Evolutionary conservation across 1,140 invertebrate species (phyloP), one percentile per base, ranked within the genome.

Genomic region (Bombus polaris): DNA sequence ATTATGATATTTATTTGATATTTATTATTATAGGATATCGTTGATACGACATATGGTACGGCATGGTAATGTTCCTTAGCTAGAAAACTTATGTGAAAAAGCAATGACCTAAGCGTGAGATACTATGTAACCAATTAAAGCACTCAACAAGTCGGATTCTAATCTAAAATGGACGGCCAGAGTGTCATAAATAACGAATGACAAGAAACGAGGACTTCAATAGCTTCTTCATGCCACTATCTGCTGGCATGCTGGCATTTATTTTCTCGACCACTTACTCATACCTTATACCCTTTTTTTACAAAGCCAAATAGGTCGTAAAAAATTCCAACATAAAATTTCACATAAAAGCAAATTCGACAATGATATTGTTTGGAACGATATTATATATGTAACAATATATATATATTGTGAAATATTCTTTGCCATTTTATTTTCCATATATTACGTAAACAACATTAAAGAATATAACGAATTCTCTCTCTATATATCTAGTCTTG

Each of bases 401-500:
- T 35, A 35, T 35, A 44, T 44, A 44, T 32, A 32, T 32, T 32
- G 32, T 42, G 47, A 53, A 53, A 53, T 53, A 53, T 53, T 6
- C 47, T 53, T 53, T 18, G 18, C 47, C 47, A 53, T 18, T 53
- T 53, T 18, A 53, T 53, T 22, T 22, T 53, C 18, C 18, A 1
- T 22, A 22, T 22, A 53, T 62, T 12, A 10, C 59, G 1, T n/a
- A 5, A n/a, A n/a, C 59, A n/a, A n/a, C 3, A 13, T 62, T 13
- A n/a, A 13, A 62, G 47, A 53, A 53, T 22, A 2, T 22, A 53
- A 53, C 6, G 47, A 53, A 22, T 53, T 22, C 47, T 53, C 6
- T 47, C 5, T 2, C 0, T 53, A 22, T 53, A 22, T 8, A 0
- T 0, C 1, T 62, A 28, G 25, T n/a, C 59, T 28, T 28, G 0